These are phyloP conservation scores for Oxyura jamaicensis DNA, from an alignment of 2,113 vertebrate species.

Conservation along the genomic window DNA sequence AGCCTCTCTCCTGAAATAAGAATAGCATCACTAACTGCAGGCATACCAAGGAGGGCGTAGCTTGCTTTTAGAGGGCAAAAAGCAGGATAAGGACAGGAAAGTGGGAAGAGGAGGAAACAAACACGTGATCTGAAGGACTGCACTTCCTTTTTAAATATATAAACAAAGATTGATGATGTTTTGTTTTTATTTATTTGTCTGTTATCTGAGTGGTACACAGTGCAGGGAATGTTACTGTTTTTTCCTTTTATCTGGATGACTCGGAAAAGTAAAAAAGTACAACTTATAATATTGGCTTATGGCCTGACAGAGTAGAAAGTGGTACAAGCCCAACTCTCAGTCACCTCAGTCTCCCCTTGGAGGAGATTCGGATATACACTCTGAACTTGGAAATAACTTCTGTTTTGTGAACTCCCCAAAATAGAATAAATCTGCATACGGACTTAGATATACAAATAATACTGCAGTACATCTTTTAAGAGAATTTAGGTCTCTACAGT, in stretches of 20 bases:
- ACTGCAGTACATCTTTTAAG: neutral
- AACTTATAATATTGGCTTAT: constrained; percentile 22
- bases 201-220: constrained; percentile 51
- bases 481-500: neutral
- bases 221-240: constrained; percentile 45
- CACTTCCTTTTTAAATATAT: constrained; percentile 39
- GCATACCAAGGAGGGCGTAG: neutral
- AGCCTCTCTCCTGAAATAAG: neutral
- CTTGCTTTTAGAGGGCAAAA: constrained; percentile 51
- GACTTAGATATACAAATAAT: neutral
- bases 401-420: neutral
- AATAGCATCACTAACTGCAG: neutral
- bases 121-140: neutral
- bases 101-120: neutral
- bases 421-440: neutral
- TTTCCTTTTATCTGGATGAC: constrained; percentile 60
- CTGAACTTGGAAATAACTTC: constrained; percentile 4
- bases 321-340: constrained; percentile 22
- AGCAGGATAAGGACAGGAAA: neutral
- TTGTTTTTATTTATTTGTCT: constrained; percentile 63
- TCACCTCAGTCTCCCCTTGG: neutral
- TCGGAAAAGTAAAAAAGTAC: constrained; percentile 62
- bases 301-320: constrained; percentile 13
- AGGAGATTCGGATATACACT: neutral
- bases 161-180: constrained; percentile 48